Evolutionary conservation across 2,113 vertebrate species (phyloP).

Genomic region (Xerus inauris): DNA sequence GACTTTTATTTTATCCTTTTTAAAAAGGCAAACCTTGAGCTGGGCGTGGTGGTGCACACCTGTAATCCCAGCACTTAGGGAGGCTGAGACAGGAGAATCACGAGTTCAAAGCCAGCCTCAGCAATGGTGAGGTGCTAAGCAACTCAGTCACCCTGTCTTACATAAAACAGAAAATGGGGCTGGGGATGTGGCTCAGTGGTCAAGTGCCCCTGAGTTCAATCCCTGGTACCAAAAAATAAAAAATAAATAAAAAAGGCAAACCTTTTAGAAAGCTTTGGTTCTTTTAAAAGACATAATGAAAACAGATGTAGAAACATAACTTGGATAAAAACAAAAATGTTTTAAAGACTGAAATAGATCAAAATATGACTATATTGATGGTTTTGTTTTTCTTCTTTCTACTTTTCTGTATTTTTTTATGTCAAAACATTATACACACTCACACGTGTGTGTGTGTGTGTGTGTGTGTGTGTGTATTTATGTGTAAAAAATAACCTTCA

Average conservation of each 20-base stretch:
- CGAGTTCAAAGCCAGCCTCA: no score
- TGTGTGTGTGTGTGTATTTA: no score
- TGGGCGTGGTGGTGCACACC: no score
- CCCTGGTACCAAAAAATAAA: no score
- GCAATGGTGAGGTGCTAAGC: no score
- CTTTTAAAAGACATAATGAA: background rate
- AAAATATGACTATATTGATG: slow-evolving; percentile 13
- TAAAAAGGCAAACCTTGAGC: background rate
- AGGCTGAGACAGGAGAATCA: no score
- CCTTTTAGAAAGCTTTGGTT: background rate
- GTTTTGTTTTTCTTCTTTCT: slow-evolving; percentile 15
- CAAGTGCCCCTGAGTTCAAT: no score
- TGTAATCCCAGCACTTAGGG: no score
- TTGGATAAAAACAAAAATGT: slow-evolving; percentile 25
- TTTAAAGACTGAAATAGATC: slow-evolving; percentile 1
- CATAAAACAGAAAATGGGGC: no score
- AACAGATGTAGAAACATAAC: background rate
- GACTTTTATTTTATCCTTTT: background rate
- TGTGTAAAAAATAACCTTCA: background rate
- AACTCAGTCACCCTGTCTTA: no score
- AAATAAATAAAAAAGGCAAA: background rate
- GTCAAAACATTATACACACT: background rate
- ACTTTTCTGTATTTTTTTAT: background rate
- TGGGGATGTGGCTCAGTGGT: no score
- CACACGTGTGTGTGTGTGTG: no score